Base-by-base conservation (phyloP, 2,113 vertebrate genomes). In the Chloroceryle aenea region DNA sequence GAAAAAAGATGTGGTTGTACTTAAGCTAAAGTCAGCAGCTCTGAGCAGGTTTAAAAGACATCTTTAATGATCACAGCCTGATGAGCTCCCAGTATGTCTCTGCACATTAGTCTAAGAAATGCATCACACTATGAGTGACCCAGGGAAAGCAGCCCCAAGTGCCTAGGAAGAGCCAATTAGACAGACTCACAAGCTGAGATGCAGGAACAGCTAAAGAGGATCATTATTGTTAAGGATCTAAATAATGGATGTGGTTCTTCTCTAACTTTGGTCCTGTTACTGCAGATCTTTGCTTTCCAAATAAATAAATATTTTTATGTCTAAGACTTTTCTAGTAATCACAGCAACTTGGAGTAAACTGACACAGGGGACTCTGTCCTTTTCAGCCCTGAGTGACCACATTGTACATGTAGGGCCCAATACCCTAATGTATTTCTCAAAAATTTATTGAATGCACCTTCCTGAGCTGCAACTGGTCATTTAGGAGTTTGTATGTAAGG, bases 351-450 rank as follows among this genome's bases (percentile, higher is more conserved):
- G 5, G 67, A n/a, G 27, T 12, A 59, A 17, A 30, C 19, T 34
- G 74, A 19, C 10, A 4, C 14, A 4, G 42, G 27, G 13, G 11
- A 3, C 45, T 7, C 19, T 9, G 53, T 68, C 20, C 25, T 13
- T 23, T 66, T 62, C 27, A 14, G 45, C 38, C 17, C 34, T 55
- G 7, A 2, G n/a, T 45, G 47, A 14, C 40, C 14, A 3, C 11
- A 1, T 6, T 21, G 34, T 50, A 16, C 1, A 0, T 0, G 3
- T 32, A 34, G 1, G 1, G 20, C 76, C 43, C 79, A 22, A 3
- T 15, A 27, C 12, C 32, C 23, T 27, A 4, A 16, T 3, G 6
- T n/a, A 4, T 38, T 34, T 56, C 48, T 34, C 53, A 47, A 2
- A 62, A 55, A 55, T 9, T 8, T 23, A 5, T 63, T 30, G 45